Evolutionary conservation across 2,888 invertebrate species (phyloP).

Genomic region (Morinoia aosen): DNA sequence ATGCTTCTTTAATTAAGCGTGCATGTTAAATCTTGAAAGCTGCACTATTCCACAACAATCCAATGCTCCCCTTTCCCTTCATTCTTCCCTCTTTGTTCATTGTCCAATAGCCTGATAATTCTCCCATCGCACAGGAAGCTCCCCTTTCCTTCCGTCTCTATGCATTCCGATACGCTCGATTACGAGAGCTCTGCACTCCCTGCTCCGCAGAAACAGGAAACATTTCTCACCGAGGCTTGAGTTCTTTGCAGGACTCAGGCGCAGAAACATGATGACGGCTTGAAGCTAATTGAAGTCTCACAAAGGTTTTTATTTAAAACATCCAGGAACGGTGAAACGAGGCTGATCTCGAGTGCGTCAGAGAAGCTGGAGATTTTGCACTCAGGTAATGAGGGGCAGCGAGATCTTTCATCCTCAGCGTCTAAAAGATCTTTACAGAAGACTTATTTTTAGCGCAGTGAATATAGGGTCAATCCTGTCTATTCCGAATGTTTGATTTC

Average conservation of each 20-base stretch:
- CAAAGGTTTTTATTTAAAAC: not conserved
- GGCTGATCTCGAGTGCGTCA: not conserved
- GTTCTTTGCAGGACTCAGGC: not conserved
- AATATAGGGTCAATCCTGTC: not conserved
- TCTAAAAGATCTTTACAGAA: not conserved
- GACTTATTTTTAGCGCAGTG: not conserved
- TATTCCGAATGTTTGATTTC: too few relatives aligned
- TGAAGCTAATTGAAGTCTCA: slow-evolving; percentile 7
- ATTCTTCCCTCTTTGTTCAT: not conserved
- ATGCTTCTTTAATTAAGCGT: too few relatives aligned
- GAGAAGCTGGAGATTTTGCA: not conserved
- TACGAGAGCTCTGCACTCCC: not conserved
- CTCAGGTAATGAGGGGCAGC: not conserved
- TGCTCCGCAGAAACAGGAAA: not conserved
- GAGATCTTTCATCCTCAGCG: not conserved
- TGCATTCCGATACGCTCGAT: slow-evolving; percentile 12
- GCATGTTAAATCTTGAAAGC: not conserved
- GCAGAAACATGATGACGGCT: not conserved
- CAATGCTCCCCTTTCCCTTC: not conserved
- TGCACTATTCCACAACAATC: not conserved
- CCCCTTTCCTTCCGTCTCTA: not conserved
- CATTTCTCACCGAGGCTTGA: not conserved
- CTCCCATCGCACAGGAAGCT: not conserved
- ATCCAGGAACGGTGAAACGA: not conserved
- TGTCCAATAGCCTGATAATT: not conserved